phyloP scores from a whole-genome alignment of 2,888 invertebrate genomes.

The Catonia carolina region DNA sequence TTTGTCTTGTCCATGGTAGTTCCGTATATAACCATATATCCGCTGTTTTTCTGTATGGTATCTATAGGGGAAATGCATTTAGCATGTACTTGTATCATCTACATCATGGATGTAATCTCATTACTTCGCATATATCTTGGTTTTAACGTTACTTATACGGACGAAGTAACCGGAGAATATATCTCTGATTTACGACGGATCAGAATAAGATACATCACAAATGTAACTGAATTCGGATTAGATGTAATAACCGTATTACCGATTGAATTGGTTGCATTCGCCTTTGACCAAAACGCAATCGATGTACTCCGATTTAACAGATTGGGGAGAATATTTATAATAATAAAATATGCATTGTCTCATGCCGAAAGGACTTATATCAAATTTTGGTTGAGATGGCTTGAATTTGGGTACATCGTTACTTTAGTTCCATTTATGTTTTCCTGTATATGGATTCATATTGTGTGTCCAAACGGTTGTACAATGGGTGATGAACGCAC shows the following conservation, averaged over 20 bases:
- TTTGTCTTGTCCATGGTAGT: background rate
- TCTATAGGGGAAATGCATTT: too few species aligned
- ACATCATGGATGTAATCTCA: background rate
- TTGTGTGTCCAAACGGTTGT: background rate
- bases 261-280: background rate
- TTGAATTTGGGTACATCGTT: background rate
- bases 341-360: background rate
- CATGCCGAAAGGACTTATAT: conserved; percentile 1
- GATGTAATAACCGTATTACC: background rate
- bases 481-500: too few species aligned
- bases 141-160: background rate
- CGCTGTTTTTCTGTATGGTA: background rate
- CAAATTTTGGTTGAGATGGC: conserved; percentile 1
- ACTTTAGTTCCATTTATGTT: background rate
- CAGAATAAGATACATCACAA: background rate
- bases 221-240: background rate
- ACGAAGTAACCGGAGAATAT: background rate
- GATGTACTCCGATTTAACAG: background rate
- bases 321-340: background rate
- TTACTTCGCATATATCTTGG: background rate
- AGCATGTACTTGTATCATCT: background rate
- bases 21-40: conserved; percentile 1
- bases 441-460: background rate
- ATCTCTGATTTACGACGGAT: background rate
- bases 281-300: background rate